Base-by-base conservation (phyloP, 2,113 vertebrate species). In the Himantopus leucocephalus region DNA sequence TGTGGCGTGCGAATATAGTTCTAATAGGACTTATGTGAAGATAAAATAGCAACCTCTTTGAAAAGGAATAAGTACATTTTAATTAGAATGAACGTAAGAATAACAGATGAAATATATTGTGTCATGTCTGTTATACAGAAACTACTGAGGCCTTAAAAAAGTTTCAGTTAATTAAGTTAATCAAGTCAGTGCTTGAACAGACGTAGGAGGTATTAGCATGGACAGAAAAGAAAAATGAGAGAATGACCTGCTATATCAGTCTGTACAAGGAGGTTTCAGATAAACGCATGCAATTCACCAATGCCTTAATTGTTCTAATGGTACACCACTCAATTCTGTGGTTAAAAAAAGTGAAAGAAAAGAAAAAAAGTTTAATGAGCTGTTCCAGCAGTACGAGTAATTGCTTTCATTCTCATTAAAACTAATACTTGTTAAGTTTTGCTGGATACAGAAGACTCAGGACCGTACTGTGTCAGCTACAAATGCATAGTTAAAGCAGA, bases 151-250 rank as follows among this genome's bases (percentile, higher is more conserved):
- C 32, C 37, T 96, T 89, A 47, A 91, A 96, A 85, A 95, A 90
- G n/a, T 78, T 94, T 76, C 52, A 85, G 41, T 85, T 97, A 96
- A 96, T 97, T 96, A 96, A 96, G 39, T 86, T 91, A 96, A 94
- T 96, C 86, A 97, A 94, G 72, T 83, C 60, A 96, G 78, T 96
- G 41, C 16, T 82, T 91, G 82, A 96, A 89, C 53, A 89, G 81
- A 84, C 6, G 4, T 34, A 79, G 27, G 30, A 88, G 63, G 37
- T 88, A 39, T 86, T 95, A 94, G 7, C 37, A 81, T 23, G 27
- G 41, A 82, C 35, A 80, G 72, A 92, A 74, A 83, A 93, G 83
- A 94, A 92, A 90, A 92, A 92, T 75, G 60, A 93, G 50, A 58
- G 24, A 95, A 90, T 94, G 75, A 91, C 43, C 78, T 58, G 8